A percentile compares a stretch with the other conserved stretches of the same genome.
These are phyloP conservation scores for Scaptomyza pallida DNA, from an alignment of 1,140 invertebrate species.

Conservation along the genomic window DNA sequence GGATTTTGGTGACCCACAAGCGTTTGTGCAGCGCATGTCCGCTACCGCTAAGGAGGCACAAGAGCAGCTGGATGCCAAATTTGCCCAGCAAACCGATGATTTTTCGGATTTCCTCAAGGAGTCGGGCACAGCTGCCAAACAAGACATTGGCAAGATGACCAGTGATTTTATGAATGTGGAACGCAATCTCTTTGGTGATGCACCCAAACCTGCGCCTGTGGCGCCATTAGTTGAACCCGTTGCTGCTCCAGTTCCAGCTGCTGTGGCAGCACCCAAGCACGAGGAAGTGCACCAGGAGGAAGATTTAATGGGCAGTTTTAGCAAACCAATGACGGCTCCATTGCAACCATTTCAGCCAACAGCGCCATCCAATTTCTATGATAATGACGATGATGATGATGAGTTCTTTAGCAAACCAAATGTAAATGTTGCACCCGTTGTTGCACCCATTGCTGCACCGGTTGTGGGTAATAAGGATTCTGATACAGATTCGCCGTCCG, in stretches of 20 bases:
- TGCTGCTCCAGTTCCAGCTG: background rate
- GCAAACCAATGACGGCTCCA: conserved; percentile 38
- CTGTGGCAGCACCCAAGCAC: conserved; percentile 15
- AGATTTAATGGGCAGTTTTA: conserved; percentile 65
- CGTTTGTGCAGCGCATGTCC: conserved; percentile 76
- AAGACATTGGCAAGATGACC: conserved; percentile 59
- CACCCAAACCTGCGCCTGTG: conserved; percentile 7
- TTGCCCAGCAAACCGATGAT: conserved; percentile 62
- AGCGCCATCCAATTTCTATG: conserved; percentile 54
- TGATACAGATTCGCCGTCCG: conserved; percentile 76
- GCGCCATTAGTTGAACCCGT: conserved; percentile 6
- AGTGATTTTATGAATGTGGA: conserved; percentile 80
- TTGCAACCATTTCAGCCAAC: conserved; percentile 53
- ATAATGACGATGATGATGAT: conserved; percentile 51
- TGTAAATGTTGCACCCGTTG: conserved; percentile 22
- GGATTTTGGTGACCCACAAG: conserved; percentile 73
- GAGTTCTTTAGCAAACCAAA: conserved; percentile 50
- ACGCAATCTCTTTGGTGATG: conserved; percentile 51
- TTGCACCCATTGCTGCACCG: conserved; percentile 22
- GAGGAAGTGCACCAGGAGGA: conserved; percentile 31
- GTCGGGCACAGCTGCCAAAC: conserved; percentile 48
- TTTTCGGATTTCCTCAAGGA: conserved; percentile 66
- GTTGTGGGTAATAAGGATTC: conserved; percentile 60
- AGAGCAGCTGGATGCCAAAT: conserved; percentile 71
- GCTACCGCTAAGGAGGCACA: conserved; percentile 75